Evolutionary conservation across 2,888 invertebrate genomes (phyloP).

Genomic region (Andrena marginata): DNA sequence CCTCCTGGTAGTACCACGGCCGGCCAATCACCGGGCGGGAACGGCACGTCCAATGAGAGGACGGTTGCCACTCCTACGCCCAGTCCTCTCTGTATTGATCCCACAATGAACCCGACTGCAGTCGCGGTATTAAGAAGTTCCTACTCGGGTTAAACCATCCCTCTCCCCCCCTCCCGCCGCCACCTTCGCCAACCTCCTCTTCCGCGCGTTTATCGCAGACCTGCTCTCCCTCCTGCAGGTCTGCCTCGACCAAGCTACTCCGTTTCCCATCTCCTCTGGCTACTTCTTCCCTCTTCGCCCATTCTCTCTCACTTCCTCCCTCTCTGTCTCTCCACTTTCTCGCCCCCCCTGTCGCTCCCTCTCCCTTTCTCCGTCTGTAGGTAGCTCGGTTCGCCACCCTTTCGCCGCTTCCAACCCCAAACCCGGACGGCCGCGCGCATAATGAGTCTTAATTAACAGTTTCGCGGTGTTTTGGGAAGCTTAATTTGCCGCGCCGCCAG

Average conservation of each 20-base stretch:
- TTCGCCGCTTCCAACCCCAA: conserved; percentile 59
- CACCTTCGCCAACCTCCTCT: conserved; percentile 47
- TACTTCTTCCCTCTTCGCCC: conserved; percentile 42
- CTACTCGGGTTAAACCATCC: conserved; percentile 75
- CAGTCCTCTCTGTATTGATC: conserved; percentile 82
- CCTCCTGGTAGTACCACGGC: conserved; percentile 81
- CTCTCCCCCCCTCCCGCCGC: conserved; percentile 58
- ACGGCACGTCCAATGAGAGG: conserved; percentile 81
- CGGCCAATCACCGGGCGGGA: conserved; percentile 76
- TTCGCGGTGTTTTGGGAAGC: conserved; percentile 83
- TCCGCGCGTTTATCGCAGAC: conserved; percentile 29
- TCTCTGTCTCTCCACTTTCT: conserved; percentile 27
- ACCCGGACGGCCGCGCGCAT: conserved; percentile 69
- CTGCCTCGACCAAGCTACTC: conserved; percentile 20
- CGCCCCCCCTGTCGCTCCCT: conserved; percentile 27
- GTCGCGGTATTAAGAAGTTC: conserved; percentile 80
- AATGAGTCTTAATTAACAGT: conserved; percentile 85
- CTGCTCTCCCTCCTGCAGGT: conserved; percentile 37
- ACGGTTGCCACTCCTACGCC: conserved; percentile 83
- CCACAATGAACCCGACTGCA: conserved; percentile 83
- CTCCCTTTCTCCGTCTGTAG: conserved; percentile 23
- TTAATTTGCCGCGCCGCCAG: conserved; percentile 78
- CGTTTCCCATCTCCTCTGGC: conserved; percentile 30
- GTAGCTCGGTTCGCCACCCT: conserved; percentile 64
- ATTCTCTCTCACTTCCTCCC: conserved; percentile 25